Evolutionary conservation across 2,113 vertebrate genomes (phyloP).

Genomic region (Alligator sinensis): DNA sequence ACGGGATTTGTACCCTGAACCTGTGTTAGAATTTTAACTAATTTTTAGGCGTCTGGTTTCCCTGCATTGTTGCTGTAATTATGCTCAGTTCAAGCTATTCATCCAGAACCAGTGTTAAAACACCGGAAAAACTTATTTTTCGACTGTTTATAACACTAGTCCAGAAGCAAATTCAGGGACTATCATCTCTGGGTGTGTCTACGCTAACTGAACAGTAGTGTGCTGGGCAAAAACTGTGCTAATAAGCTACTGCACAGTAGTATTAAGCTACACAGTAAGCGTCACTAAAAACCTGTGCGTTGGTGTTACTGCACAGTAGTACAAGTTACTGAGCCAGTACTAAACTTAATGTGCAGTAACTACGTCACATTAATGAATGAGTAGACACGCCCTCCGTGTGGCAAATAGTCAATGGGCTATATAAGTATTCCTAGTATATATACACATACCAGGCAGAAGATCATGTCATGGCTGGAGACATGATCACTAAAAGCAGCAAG

Average conservation of each 20-base stretch:
- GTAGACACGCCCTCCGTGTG: no score
- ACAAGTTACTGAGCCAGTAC: no score
- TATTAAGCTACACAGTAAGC: no score
- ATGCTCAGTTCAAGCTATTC: neutral
- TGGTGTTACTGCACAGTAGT: no score
- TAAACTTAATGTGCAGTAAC: no score
- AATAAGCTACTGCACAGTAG: no score
- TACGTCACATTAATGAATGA: no score
- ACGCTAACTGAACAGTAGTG: no score
- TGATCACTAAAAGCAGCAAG: neutral
- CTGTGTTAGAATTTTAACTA: neutral
- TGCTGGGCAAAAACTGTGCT: no score
- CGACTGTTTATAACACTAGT: neutral
- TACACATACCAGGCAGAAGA: neutral
- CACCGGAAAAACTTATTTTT: neutral
- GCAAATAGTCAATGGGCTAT: neutral
- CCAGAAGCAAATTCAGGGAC: neutral
- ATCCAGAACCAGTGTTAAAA: conserved; percentile 16
- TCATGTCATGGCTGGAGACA: conserved; percentile 11
- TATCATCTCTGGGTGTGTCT: neutral
- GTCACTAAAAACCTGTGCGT: no score
- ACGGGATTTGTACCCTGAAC: neutral
- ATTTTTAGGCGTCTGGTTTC: neutral
- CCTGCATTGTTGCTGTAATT: neutral
- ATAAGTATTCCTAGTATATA: neutral